Conservation (phyloP, 1,140 invertebrate species). For the Neodiprion virginianus region DNA sequence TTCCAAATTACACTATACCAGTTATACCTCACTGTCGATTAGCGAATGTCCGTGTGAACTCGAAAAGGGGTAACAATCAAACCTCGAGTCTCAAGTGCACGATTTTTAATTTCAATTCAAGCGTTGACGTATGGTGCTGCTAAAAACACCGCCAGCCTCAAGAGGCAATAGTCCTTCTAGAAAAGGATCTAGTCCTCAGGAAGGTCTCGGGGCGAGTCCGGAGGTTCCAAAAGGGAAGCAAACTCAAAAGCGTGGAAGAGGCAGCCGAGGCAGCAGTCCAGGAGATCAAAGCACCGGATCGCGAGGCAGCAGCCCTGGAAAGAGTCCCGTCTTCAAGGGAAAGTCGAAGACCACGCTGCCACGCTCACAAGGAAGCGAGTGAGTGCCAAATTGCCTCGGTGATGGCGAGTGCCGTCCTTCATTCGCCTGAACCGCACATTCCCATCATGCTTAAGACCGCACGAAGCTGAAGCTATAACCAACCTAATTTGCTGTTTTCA, state of each 20-base stretch:
- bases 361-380: slow-evolving; percentile 55
- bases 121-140: slow-evolving; percentile 48
- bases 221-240: not conserved
- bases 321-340: slow-evolving; percentile 34
- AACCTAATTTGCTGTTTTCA: not conserved
- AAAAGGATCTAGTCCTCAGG: slow-evolving; percentile 27
- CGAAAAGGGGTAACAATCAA: no score
- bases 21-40: no score
- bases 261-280: slow-evolving; percentile 39
- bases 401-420: not conserved
- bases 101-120: slow-evolving; percentile 13
- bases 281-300: slow-evolving; percentile 31
- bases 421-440: not conserved
- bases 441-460: not conserved
- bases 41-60: no score
- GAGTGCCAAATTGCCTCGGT: slow-evolving; percentile 26
- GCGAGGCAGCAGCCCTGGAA: slow-evolving; percentile 45
- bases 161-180: slow-evolving; percentile 39
- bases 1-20: no score
- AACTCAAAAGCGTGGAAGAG: slow-evolving; percentile 26
- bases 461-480: not conserved
- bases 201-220: not conserved
- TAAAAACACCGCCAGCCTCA: slow-evolving; percentile 43
- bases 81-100: no score
- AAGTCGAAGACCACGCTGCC: slow-evolving; percentile 44